Evolutionary conservation across 2,888 invertebrate genomes (phyloP).

Genomic region (Odontocolon sp.): DNA sequence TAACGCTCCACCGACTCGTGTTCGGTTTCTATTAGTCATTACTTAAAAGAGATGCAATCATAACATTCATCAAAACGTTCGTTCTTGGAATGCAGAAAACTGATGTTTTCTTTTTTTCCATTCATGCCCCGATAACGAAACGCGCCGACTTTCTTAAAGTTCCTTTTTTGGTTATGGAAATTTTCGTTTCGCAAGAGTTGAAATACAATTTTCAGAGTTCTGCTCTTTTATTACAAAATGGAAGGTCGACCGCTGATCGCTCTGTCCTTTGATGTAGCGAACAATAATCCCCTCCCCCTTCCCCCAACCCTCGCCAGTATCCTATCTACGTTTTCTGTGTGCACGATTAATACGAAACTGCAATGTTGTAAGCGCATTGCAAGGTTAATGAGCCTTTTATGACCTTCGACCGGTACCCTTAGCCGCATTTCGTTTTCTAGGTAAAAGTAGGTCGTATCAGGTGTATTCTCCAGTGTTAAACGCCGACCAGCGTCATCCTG

Average conservation of each 20-base stretch:
- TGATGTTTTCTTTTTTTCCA: not conserved
- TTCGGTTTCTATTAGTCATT: conserved; percentile 1
- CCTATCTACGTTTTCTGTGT: not conserved
- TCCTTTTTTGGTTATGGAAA: not conserved
- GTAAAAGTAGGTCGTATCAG: conserved; percentile 50
- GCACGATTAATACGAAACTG: not conserved
- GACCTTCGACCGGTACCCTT: not conserved
- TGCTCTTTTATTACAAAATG: conserved; percentile 18
- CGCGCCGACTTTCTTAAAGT: too few relatives aligned
- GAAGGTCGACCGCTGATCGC: conserved; percentile 20
- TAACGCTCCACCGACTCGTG: not conserved
- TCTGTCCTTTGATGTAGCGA: not conserved
- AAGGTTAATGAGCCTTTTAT: conserved; percentile 48
- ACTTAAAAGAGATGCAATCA: not conserved
- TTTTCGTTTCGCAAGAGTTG: not conserved
- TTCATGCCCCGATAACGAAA: too few relatives aligned
- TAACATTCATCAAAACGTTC: too few relatives aligned
- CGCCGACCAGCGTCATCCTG: too few relatives aligned
- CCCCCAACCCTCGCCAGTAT: not conserved
- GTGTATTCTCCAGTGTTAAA: conserved; percentile 27
- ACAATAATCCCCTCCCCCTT: conserved; percentile 11
- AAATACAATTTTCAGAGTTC: not conserved
- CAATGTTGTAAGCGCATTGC: too few relatives aligned
- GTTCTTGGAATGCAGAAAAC: not conserved
- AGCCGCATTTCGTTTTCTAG: not conserved